These are phyloP conservation scores for Oxytorus armatus DNA, from an alignment of 2,888 invertebrate genomes.

Conservation along the genomic window DNA sequence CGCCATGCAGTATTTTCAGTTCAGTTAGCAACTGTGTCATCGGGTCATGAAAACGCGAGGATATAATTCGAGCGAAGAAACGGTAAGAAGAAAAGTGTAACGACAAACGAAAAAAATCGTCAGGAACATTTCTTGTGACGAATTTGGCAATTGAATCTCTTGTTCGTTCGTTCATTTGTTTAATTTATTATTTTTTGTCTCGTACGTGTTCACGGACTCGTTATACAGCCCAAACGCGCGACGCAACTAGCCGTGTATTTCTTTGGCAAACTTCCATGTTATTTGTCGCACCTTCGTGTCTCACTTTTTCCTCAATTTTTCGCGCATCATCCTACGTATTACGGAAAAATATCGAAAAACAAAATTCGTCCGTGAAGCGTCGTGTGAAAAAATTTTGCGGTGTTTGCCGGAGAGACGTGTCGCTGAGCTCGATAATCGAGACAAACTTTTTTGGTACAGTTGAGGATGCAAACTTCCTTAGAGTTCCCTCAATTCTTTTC, in stretches of 20 bases:
- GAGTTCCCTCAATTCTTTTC: background rate
- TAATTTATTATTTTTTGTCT: conserved; percentile 24
- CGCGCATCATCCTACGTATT: conserved; percentile 53
- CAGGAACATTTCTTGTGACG: background rate
- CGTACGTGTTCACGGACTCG: conserved; percentile 20
- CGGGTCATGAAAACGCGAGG: conserved; percentile 54
- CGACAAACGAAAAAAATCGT: background rate
- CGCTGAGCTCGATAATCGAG: background rate
- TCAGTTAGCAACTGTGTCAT: conserved; percentile 56
- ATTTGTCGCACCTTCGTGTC: conserved; percentile 36
- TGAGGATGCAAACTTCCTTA: background rate
- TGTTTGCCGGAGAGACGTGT: conserved; percentile 6
- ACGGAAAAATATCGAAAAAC: background rate
- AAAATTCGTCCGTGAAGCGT: conserved; percentile 1
- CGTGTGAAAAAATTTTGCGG: conserved; percentile 3
- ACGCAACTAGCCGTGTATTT: background rate
- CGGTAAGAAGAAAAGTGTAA: background rate
- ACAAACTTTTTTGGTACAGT: background rate
- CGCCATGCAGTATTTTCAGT: conserved; percentile 46
- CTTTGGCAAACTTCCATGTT: conserved; percentile 61
- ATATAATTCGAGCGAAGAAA: conserved; percentile 2
- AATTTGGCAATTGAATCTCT: background rate
- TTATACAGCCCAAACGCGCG: conserved; percentile 52
- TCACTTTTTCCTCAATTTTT: conserved; percentile 46
- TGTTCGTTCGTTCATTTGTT: background rate